A percentile compares a stretch with the other conserved stretches of the same genome.
Conservation (phyloP, 2,113 vertebrate genomes). For the Tragelaphus imberbis region DNA sequence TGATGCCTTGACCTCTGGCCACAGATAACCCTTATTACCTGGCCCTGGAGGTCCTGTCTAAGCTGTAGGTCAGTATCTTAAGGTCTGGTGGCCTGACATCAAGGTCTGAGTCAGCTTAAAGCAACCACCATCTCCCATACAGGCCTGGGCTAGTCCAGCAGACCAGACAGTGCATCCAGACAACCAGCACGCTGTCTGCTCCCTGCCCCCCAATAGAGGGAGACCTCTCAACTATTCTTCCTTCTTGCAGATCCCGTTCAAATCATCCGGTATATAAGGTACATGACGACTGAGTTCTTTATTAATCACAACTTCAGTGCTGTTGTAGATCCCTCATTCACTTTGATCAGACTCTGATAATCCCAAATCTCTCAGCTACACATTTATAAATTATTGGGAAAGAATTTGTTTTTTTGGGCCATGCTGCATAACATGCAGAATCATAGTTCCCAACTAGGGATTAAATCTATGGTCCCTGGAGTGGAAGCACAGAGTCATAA, state of each 20-base stretch:
- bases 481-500: not conserved
- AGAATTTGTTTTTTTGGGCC: not conserved
- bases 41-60: not conserved
- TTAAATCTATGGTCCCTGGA: not conserved
- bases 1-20: not conserved
- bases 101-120: not conserved
- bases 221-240: not conserved
- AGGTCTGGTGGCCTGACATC: not conserved
- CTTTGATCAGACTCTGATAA: not conserved
- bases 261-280: not conserved
- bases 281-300: not conserved
- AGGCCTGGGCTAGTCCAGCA: not conserved
- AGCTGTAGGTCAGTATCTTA: not conserved
- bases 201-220: accelerated
- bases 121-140: not conserved
- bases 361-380: not conserved
- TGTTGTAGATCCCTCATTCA: too few relatives aligned
- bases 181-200: too few relatives aligned
- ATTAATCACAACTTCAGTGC: not conserved
- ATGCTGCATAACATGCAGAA: not conserved
- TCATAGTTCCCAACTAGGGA: not conserved
- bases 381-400: not conserved
- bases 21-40: not conserved
- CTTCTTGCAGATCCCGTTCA: not conserved
- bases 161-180: accelerated